These are phyloP conservation scores for Frankliniella intonsa DNA, from an alignment of 2,888 invertebrate genomes.

Conservation along the genomic window DNA sequence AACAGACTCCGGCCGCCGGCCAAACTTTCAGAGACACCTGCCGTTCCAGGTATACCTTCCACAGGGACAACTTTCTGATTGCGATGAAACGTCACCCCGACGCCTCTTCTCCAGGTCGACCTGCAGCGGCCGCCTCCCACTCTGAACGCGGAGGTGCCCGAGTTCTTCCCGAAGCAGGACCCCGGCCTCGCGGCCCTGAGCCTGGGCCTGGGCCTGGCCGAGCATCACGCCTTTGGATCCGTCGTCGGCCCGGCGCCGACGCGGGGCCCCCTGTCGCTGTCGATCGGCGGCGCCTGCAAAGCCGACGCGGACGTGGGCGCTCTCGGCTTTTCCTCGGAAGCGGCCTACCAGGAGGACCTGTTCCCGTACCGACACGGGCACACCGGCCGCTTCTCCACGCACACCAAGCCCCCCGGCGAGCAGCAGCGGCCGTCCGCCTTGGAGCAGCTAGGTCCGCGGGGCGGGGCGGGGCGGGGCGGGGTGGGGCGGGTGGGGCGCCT, in stretches of 20 bases:
- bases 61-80: too few relatives aligned
- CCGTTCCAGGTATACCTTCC: background rate
- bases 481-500: too few relatives aligned
- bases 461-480: too few relatives aligned
- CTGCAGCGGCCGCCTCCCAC: background rate
- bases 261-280: background rate
- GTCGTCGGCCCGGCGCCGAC: background rate
- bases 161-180: slow-evolving; percentile 28
- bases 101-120: background rate
- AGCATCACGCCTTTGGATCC: background rate
- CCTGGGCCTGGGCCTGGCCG: background rate
- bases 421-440: background rate
- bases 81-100: too few relatives aligned
- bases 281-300: background rate
- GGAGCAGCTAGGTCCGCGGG: background rate
- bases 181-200: background rate
- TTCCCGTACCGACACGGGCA: slow-evolving; percentile 1
- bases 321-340: background rate
- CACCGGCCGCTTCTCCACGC: too few relatives aligned
- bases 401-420: too few relatives aligned
- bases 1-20: background rate
- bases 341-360: background rate
- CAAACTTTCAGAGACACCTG: background rate
- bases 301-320: background rate
- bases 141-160: slow-evolving; percentile 28